Evolutionary conservation across 2,888 invertebrate species (phyloP).

Genomic region (Abrostola triplasia): DNA sequence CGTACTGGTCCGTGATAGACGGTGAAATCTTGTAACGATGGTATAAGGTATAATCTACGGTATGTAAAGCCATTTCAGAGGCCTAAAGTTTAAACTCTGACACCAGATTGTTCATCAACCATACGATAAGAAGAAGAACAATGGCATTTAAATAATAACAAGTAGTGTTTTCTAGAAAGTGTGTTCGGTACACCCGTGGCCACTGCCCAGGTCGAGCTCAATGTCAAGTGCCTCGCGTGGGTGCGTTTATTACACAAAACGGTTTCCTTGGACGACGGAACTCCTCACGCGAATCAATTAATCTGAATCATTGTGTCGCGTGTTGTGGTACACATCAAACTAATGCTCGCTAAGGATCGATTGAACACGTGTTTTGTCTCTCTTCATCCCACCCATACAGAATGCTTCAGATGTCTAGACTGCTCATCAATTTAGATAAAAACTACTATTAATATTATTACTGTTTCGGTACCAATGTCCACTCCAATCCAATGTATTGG

Average conservation of each 20-base stretch:
- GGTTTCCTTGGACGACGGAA: slow-evolving; percentile 62
- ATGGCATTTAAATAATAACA: too few species aligned
- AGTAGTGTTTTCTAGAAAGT: too few species aligned
- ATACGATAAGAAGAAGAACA: too few species aligned
- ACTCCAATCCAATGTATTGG: slow-evolving; percentile 12
- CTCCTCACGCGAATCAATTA: slow-evolving; percentile 74
- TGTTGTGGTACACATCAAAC: slow-evolving; percentile 65
- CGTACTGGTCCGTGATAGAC: too few species aligned
- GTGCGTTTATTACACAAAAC: slow-evolving; percentile 63
- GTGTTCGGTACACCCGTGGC: slow-evolving; percentile 12
- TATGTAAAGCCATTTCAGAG: too few species aligned
- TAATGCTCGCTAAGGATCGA: slow-evolving; percentile 52
- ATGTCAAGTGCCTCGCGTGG: slow-evolving; percentile 74
- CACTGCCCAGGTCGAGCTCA: slow-evolving; percentile 39
- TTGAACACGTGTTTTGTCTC: slow-evolving; percentile 58
- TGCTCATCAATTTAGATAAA: slow-evolving; percentile 43
- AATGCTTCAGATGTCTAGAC: slow-evolving; percentile 49
- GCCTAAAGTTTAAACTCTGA: too few species aligned
- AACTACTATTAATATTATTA: slow-evolving; percentile 35
- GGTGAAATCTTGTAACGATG: too few species aligned
- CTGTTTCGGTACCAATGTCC: slow-evolving; percentile 19
- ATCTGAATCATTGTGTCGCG: slow-evolving; percentile 72
- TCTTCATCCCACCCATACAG: slow-evolving; percentile 39
- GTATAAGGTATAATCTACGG: too few species aligned
- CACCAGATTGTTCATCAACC: too few species aligned